phyloP scores from a whole-genome alignment of 2,797 vertebrate genomes.

The Botia kubotai region DNA sequence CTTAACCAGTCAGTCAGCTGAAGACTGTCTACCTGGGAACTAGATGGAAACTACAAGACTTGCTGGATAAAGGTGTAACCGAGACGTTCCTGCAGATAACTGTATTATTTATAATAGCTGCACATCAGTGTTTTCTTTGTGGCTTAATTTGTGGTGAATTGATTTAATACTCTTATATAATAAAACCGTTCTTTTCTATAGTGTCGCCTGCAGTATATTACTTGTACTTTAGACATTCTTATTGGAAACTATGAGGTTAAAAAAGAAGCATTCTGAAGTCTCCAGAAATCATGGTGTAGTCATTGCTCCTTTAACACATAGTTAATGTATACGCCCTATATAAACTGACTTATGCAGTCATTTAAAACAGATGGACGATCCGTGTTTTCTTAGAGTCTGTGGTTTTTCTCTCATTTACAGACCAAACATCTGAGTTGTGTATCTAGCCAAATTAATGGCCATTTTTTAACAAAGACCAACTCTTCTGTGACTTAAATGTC shows the following conservation, averaged over 20 bases:
- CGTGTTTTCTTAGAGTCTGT: constrained; percentile 38
- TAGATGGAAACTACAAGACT: background rate
- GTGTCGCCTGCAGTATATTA: too few species aligned
- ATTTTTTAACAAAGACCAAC: constrained; percentile 29
- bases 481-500: constrained; percentile 16
- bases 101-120: too few species aligned
- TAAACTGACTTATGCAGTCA: constrained; percentile 15
- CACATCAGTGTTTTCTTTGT: too few species aligned
- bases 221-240: too few species aligned
- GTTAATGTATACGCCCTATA: background rate
- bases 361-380: constrained; percentile 22
- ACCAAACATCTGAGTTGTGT: constrained; percentile 16
- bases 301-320: constrained; percentile 14
- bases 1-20: background rate
- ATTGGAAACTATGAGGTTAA: too few species aligned
- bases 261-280: too few species aligned
- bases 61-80: background rate
- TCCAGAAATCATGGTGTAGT: background rate
- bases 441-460: constrained; percentile 27
- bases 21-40: background rate
- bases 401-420: constrained; percentile 45
- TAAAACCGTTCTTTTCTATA: too few species aligned
- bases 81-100: too few species aligned
- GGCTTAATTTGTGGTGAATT: too few species aligned
- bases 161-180: too few species aligned